A percentile compares a stretch with the other conserved stretches of the same genome.
Conservation (phyloP, 2,113 vertebrate genomes). For the Seriola quinqueradiata region DNA sequence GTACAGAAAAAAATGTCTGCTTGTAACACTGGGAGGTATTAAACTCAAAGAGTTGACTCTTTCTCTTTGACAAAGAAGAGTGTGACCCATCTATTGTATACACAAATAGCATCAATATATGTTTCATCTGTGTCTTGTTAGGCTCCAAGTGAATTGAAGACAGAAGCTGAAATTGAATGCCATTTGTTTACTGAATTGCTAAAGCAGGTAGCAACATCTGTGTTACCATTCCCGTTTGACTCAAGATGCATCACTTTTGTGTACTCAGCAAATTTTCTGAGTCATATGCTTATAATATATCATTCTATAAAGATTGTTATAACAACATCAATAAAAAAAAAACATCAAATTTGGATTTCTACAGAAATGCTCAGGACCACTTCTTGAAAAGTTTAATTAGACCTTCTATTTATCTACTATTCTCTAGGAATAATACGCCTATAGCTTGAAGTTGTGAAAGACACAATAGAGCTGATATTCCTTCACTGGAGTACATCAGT, state of each 20-base stretch:
- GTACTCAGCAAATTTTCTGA: not conserved
- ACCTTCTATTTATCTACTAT: not conserved
- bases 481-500: conserved; percentile 36
- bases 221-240: not conserved
- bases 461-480: conserved; percentile 27
- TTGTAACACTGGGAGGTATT: not conserved
- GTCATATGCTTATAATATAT: not conserved
- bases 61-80: not conserved
- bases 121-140: not conserved
- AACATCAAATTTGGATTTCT: not conserved
- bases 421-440: not conserved
- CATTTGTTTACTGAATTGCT: not conserved
- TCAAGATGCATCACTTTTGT: not conserved
- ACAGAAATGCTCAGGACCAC: not conserved
- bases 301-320: not conserved
- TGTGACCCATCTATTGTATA: not conserved
- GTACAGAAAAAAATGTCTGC: not conserved
- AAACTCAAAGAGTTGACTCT: not conserved
- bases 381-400: conserved; percentile 17
- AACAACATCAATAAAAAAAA: not conserved
- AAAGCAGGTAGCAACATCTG: not conserved
- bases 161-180: not conserved
- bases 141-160: not conserved
- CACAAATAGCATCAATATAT: not conserved
- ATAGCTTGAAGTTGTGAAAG: not conserved